Conservation (phyloP, 2,113 vertebrate species). For the Onychostruthus taczanowskii region DNA sequence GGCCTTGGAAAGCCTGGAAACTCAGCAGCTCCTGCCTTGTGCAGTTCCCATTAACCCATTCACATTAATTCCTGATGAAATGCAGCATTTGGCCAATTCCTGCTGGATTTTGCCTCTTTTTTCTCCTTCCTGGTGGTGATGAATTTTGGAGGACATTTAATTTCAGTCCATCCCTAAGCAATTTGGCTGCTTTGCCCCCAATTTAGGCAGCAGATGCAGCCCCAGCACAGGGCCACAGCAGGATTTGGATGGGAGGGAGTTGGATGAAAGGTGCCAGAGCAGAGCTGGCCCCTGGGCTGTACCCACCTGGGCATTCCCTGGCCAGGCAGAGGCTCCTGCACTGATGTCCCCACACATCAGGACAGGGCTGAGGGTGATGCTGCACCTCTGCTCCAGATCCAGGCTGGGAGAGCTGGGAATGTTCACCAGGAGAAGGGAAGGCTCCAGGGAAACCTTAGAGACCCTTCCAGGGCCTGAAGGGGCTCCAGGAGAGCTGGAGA, state of each 20-base stretch:
- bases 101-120: rapidly evolving
- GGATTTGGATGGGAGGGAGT: neutral
- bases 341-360: rapidly evolving
- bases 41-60: constrained; percentile 51
- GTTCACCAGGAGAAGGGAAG: neutral
- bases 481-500: neutral
- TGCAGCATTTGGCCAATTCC: rapidly evolving
- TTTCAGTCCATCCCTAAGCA: neutral
- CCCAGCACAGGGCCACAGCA: rapidly evolving
- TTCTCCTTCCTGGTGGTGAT: neutral
- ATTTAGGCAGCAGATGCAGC: neutral
- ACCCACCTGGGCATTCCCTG: neutral
- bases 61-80: neutral
- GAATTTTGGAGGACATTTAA: neutral
- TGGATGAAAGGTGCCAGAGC: neutral
- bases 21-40: neutral
- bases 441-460: rapidly evolving
- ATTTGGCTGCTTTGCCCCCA: rapidly evolving
- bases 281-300: neutral
- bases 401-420: neutral
- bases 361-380: neutral
- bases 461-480: rapidly evolving
- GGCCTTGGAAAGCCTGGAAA: constrained; percentile 48
- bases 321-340: neutral
- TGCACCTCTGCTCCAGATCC: neutral